Base-by-base conservation (phyloP, 1,140 invertebrate species). In the Drosophila sp. region DNA sequence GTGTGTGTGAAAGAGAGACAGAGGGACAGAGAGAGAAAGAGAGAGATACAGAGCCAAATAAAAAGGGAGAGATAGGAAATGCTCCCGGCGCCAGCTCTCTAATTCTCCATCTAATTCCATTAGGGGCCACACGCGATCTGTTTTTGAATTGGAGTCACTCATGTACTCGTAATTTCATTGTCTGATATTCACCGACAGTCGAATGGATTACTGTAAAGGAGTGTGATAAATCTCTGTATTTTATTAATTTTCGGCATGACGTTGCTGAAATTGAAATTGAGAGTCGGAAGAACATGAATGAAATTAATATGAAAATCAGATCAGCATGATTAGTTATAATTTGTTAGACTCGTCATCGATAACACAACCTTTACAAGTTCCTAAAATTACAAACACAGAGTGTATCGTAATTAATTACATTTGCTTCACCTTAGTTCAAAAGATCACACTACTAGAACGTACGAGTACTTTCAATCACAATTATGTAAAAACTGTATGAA, bases 171-270 rank as follows among this genome's bases (percentile, higher is more conserved):
- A 79, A 87, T 78, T 87, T 67, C 48, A 50, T 43, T 72, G 46
- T 75, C 46, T 50, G 46, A 66, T 21, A 64, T 64, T 36, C 56
- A 72, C 72, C 72, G 80, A 78, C 79, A 75, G 53, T 45, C 38
- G 77, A 66, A 89, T 89, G 80, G 81, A 81, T 84, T 82, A 90
- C 65, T 86, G 77, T 90, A 76, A 80, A 65, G 62, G 87, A 90
- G 87, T 90, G 87, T 90, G 87, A 90, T 90, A 90, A 90, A 90
- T 90, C 89, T 80, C 81, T 90, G 87, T 87, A 83, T 90, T 90
- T 90, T 78, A 89, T 89, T 90, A 90, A 90, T 81, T 90, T 90
- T 90, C 67, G 77, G 66, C 73, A 90, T 90, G 87, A 90, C 76
- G 56, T 48, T 34, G 79, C 87, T 45, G 45, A 79, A 75, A 51